A percentile compares a stretch with the other conserved stretches of the same genome.
phyloP scores from a whole-genome alignment of 2,797 vertebrate species.

The Ibycter americanus region DNA sequence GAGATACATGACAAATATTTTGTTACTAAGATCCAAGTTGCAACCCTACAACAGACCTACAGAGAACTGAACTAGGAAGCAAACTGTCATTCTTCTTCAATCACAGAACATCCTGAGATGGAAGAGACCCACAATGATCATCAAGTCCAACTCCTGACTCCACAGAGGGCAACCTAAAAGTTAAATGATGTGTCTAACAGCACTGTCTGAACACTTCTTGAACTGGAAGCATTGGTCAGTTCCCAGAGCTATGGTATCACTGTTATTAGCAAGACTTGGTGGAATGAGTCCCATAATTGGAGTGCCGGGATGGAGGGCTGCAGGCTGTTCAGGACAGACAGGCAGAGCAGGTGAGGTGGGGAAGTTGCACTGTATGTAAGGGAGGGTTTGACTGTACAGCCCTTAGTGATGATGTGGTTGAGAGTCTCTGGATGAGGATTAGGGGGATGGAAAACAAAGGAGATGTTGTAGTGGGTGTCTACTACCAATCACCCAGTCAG shows the following conservation, averaged over 20 bases:
- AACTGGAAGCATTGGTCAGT: not conserved
- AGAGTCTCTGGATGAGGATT: not conserved
- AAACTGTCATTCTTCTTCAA: not conserved
- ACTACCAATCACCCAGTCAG: not conserved
- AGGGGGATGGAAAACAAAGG: not conserved
- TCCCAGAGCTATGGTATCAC: not conserved
- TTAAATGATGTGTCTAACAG: not conserved
- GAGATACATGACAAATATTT: not conserved
- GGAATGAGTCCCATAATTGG: not conserved
- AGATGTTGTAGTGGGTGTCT: not conserved
- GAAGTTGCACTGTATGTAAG: not conserved
- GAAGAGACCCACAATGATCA: not conserved
- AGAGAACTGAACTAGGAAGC: not conserved
- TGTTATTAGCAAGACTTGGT: not conserved
- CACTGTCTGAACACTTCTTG: not conserved
- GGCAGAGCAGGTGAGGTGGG: not conserved
- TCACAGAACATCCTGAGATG: not conserved
- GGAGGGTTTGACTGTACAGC: not conserved
- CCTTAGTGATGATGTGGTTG: not conserved
- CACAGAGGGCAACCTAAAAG: not conserved
- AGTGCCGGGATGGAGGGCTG: not conserved
- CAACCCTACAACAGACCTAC: not conserved
- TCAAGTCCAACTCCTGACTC: not conserved
- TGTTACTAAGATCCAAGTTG: not conserved
- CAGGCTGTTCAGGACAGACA: not conserved